Evolutionary conservation across 2,888 invertebrate genomes (phyloP).

Genomic region (Epinotia demarniana): DNA sequence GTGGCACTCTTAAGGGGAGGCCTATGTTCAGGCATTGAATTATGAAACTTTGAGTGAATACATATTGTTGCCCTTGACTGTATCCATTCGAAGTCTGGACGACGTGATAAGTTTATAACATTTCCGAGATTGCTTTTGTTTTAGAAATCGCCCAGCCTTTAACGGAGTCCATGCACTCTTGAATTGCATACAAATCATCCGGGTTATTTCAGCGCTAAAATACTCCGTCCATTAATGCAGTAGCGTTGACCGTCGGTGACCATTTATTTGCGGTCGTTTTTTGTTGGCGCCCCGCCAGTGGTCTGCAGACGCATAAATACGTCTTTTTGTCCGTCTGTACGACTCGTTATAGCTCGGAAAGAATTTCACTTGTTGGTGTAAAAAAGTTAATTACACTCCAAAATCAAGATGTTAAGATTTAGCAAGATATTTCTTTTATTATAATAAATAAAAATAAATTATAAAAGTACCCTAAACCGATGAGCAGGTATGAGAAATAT

Average conservation of each 20-base stretch:
- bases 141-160: background rate
- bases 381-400: background rate
- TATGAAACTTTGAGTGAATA: no score
- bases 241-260: conserved; percentile 42
- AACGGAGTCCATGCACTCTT: conserved; percentile 14
- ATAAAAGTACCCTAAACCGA: no score
- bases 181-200: conserved; percentile 26
- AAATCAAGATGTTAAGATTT: background rate
- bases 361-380: conserved; percentile 26
- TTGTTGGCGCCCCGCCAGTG: conserved; percentile 68
- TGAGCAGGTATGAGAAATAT: no score
- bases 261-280: conserved; percentile 52
- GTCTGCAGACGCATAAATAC: conserved; percentile 55
- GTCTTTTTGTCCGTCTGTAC: conserved; percentile 42
- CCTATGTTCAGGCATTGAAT: no score
- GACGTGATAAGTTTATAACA: no score
- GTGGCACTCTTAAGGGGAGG: no score
- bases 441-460: no score
- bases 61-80: no score
- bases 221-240: conserved; percentile 24
- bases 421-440: no score
- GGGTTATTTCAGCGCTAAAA: conserved; percentile 34
- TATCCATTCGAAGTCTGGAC: no score
- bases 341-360: conserved; percentile 40
- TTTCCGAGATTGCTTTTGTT: background rate